Evolutionary conservation across 2,113 vertebrate species (phyloP), one percentile per base, ranked within the genome.

Genomic region (Thunnus maccoyii): DNA sequence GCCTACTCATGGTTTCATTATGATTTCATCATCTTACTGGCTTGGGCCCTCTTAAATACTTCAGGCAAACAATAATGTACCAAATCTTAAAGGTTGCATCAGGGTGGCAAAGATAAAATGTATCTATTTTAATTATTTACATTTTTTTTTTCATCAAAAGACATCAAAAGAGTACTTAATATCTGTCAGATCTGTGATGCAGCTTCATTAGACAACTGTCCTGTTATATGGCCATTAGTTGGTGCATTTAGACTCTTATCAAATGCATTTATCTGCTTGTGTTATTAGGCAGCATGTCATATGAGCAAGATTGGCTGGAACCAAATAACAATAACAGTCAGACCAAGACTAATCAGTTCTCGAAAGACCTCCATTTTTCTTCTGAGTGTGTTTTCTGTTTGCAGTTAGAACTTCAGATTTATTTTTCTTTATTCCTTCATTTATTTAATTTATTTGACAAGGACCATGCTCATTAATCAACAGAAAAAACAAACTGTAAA

Each of bases 261-360:
- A 25, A 62, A 52, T 27, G 27, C 30, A 63, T 77, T 30, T 55
- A 36, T 32, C 47, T 32, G 44, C 78, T 58, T 48, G 56, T 56
- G 22, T 51, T 62, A 48, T 62, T 46, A 32, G 47, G 44, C 13
- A 0, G 13, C n/a, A 20, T 58, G 46, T 58, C 32, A 55, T 57
- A 79, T 78, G 46, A 56, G 20, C 32, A 16, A 22, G 55, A 72
- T 56, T 32, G 51, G 55, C 76, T 25, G 36, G 20, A 79, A 58
- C 25, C 47, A 61, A 69, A 67, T 55, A n/a, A n/a, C 32, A 36
- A 56, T 41, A 51, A 68, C 50, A 74, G 11, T 47, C 47, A 52
- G 75, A 56, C 36, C 9, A n/a, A 18, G 50, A 41, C 58, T 11
- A 14, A 74, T 84, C 22, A 18, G 3, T 22, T 46, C 4, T 50